Percentiles rank a stretch among this genome's conserved stretches.
Conservation (phyloP, 2,113 vertebrate species). For the Corythornis madagascariensis region DNA sequence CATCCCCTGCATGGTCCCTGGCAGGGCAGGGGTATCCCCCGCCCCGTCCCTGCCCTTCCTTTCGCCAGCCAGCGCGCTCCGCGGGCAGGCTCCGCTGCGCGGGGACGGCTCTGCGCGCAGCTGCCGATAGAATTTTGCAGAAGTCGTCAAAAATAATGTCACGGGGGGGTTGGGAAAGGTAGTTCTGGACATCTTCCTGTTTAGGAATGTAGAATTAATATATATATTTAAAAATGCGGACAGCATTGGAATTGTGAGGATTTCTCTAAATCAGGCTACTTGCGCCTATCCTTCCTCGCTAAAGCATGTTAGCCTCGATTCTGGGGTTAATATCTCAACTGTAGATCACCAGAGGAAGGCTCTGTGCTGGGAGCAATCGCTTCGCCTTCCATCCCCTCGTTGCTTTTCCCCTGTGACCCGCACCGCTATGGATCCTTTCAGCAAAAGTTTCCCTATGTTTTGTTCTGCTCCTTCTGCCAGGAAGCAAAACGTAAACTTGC, state of each 20-base stretch:
- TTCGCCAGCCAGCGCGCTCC: not conserved
- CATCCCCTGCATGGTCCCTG: not conserved
- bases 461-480: not conserved
- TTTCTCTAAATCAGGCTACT: not conserved
- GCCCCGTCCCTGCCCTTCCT: not conserved
- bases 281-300: not conserved
- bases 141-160: not conserved
- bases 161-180: not conserved
- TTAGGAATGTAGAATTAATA: not conserved
- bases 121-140: not conserved
- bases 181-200: not conserved
- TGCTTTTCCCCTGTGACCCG: not conserved
- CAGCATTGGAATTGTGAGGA: not conserved
- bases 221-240: no score
- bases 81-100: not conserved
- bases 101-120: not conserved
- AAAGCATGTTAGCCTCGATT: not conserved
- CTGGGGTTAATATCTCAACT: not conserved
- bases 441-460: constrained; percentile 36
- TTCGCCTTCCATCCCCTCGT: not conserved
- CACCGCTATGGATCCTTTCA: not conserved
- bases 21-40: not conserved
- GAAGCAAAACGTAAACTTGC: not conserved
- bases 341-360: not conserved
- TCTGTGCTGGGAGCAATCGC: not conserved